Base-by-base conservation (phyloP, 2,797 vertebrate species). In the Enteromius anoplus region DNA sequence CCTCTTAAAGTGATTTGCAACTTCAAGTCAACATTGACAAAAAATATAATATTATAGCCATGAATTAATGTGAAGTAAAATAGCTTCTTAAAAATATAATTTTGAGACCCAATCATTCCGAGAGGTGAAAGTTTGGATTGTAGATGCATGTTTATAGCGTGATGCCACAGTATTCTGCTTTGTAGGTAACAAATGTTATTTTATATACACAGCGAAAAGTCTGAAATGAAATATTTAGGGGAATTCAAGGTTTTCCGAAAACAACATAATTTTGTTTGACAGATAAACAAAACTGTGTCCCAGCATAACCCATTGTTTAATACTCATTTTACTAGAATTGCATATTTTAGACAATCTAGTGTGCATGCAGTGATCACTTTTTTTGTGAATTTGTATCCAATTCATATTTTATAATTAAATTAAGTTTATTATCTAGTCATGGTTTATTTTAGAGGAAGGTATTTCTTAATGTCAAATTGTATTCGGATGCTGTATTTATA, bases 351-450 rank as follows among this genome's bases (percentile, higher is more conserved):
- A 82, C 89, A 82, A 85, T 83, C 47, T 83, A 85, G 81, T 81
- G 75, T 91, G 92, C 93, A 93, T 93, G 91, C 90, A 87, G 84
- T 78, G 49, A 60, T 79, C 10, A 66, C 77, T 11, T 82, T 80
- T 85, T 62, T 29, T 83, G 78, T 69, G 21, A 72, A 58, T 68
- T 15, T 10, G 64, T 69, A 85, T 86, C 88, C 88, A 91, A 90
- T 85, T 83, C 87, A 80, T 91, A 89, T 89, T 88, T 87, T 85
- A 53, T 82, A 80, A 88, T 64, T 51, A 86, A 85, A 58, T 87
- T 73, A 86, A 72, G 80, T 86, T 82, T 87, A 64, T 66, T 58
- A 19, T 85, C 32, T 83, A 79, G 75, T 77, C 29, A 21, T 64
- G 32, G 69, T 85, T 78, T 81, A 47, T 85, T 85, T 79, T 81